Conservation (phyloP, 2,888 invertebrate genomes). For the Brachylomia viminalis region DNA sequence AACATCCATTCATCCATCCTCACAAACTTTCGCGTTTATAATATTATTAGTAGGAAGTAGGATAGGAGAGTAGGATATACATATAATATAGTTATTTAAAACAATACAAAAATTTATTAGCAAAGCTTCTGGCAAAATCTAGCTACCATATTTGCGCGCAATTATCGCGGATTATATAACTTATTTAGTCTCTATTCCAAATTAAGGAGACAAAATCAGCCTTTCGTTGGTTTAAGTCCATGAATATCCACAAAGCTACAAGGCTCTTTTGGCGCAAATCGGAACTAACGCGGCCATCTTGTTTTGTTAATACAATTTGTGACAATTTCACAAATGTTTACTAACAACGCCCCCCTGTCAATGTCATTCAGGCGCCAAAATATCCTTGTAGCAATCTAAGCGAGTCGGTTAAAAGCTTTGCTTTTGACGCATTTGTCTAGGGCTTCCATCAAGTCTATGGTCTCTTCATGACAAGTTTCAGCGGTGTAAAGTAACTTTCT, state of each 20-base stretch:
- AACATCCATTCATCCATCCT: too few relatives aligned
- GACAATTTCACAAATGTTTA: too few relatives aligned
- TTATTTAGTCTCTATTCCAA: neutral
- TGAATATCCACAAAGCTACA: neutral
- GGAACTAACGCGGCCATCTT: neutral
- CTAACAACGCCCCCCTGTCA: neutral
- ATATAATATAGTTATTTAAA: neutral
- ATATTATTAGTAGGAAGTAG: too few relatives aligned
- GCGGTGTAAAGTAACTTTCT: slow-evolving; percentile 72
- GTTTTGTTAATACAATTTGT: neutral
- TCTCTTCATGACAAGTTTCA: slow-evolving; percentile 83
- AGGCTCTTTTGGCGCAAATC: neutral
- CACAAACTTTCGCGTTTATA: too few relatives aligned
- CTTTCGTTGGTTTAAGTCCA: neutral
- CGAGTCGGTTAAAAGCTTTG: slow-evolving; percentile 75
- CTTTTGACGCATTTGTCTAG: slow-evolving; percentile 79
- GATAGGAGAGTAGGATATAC: too few relatives aligned
- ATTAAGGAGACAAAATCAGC: neutral
- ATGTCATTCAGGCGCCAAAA: neutral
- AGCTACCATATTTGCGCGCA: neutral
- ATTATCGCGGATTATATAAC: neutral
- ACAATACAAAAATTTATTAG: neutral
- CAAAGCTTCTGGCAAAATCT: neutral
- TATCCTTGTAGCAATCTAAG: slow-evolving; percentile 27
- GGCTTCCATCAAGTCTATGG: slow-evolving; percentile 77